Evolutionary conservation across 2,888 invertebrate genomes (phyloP).

Genomic region (Lasioglossum zephyrum): DNA sequence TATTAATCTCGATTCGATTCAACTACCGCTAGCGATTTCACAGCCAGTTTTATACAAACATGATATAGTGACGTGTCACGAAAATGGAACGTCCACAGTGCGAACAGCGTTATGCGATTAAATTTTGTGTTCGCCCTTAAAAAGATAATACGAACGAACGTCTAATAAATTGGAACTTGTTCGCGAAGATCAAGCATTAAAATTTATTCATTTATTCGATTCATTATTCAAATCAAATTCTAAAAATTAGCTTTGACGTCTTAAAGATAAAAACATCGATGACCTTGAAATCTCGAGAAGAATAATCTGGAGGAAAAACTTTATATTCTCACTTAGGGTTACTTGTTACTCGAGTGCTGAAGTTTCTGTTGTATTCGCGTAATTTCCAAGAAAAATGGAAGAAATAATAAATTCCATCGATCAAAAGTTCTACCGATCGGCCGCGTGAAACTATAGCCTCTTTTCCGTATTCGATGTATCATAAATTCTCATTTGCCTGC

Average conservation of each 20-base stretch:
- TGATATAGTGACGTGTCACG: neutral
- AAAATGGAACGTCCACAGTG: neutral
- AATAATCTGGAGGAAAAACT: no score
- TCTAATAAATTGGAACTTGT: no score
- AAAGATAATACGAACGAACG: no score
- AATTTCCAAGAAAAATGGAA: neutral
- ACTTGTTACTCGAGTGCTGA: neutral
- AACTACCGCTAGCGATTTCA: neutral
- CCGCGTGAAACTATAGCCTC: neutral
- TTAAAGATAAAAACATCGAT: neutral
- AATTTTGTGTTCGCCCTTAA: neutral
- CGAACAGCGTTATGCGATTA: neutral
- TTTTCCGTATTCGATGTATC: slow-evolving; percentile 17
- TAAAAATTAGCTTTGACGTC: neutral
- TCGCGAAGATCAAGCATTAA: no score
- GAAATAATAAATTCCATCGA: slow-evolving; percentile 3
- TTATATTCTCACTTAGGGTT: no score
- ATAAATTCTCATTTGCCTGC: slow-evolving; percentile 24
- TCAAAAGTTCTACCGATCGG: slow-evolving; percentile 3
- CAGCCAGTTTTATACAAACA: neutral
- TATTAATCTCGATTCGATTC: neutral
- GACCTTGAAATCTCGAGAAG: no score
- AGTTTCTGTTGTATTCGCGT: neutral
- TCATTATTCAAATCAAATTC: no score
- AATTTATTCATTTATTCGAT: no score